Percentiles rank a stretch among this genome's conserved stretches.
Evolutionary conservation across 2,113 vertebrate species (phyloP).

Genomic region (Oryzias curvinotus): DNA sequence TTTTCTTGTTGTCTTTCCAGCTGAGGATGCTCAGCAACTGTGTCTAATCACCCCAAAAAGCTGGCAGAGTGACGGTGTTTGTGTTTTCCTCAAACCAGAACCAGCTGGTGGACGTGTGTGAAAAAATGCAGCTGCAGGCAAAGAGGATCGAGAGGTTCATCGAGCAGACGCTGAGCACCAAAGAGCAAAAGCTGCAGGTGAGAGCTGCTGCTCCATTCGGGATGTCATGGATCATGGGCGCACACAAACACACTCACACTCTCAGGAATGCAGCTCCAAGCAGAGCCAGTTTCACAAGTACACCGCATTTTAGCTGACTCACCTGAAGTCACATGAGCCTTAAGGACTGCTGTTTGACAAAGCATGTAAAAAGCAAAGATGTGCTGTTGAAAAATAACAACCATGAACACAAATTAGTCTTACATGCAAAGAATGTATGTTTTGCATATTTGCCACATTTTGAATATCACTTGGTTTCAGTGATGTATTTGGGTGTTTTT

Average conservation of each 20-base stretch:
- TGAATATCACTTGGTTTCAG: too few species aligned
- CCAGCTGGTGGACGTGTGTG: slow-evolving; percentile 89
- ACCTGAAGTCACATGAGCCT: too few species aligned
- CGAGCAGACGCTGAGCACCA: slow-evolving; percentile 80
- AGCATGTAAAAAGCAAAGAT: too few species aligned
- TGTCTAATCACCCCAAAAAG: not conserved
- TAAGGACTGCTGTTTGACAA: too few species aligned
- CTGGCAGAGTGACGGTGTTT: slow-evolving; percentile 13
- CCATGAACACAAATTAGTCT: too few species aligned
- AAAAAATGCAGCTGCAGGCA: slow-evolving; percentile 90
- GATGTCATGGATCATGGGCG: slow-evolving; percentile 4
- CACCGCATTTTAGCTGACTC: not conserved
- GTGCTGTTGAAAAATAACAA: too few species aligned
- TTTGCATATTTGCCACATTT: too few species aligned
- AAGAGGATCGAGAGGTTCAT: slow-evolving; percentile 82
- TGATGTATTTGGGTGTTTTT: too few species aligned
- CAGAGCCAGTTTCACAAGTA: slow-evolving; percentile 12
- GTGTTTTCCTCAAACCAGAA: slow-evolving; percentile 70
- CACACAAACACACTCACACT: not conserved
- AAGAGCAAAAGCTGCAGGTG: slow-evolving; percentile 85
- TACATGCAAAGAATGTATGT: too few species aligned
- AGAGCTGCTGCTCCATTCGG: slow-evolving; percentile 31
- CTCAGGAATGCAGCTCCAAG: not conserved
- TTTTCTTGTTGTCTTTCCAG: slow-evolving; percentile 55
- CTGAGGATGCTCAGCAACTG: slow-evolving; percentile 1